Evolutionary conservation across 2,113 vertebrate species (phyloP).

Genomic region (Tragulus kanchil): DNA sequence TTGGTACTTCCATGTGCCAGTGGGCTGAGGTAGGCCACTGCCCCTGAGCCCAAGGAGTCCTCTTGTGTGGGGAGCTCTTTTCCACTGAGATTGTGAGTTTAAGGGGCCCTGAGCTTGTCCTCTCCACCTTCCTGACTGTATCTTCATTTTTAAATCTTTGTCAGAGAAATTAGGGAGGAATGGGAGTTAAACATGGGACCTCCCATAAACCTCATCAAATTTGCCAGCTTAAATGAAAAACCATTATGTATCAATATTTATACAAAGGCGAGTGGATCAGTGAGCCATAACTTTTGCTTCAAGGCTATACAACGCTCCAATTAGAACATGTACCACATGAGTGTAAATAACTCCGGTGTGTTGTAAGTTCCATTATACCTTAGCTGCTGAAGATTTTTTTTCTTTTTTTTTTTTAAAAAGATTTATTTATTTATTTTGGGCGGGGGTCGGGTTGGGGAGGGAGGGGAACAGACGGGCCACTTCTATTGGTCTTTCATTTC

Average conservation of each 20-base stretch:
- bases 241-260: not conserved
- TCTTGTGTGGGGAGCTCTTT: not conserved
- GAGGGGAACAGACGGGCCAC: too few species aligned
- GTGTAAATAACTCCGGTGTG: not conserved
- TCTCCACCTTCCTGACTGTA: not conserved
- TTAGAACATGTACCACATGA: not conserved
- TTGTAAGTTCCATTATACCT: not conserved
- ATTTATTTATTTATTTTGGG: too few species aligned
- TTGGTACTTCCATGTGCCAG: too few species aligned
- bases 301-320: not conserved
- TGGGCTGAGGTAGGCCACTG: not conserved
- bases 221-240: not conserved
- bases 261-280: not conserved
- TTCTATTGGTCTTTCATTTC: too few species aligned
- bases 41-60: rapidly evolving
- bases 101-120: not conserved
- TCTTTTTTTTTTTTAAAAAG: not conserved
- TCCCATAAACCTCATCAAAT: not conserved
- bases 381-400: not conserved
- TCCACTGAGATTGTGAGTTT: not conserved
- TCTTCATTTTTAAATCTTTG: not conserved
- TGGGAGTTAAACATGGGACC: not conserved
- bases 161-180: not conserved
- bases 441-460: too few species aligned
- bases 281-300: not conserved